Evolutionary conservation across 2,888 invertebrate species (phyloP).

Genomic region (Alitta virens): DNA sequence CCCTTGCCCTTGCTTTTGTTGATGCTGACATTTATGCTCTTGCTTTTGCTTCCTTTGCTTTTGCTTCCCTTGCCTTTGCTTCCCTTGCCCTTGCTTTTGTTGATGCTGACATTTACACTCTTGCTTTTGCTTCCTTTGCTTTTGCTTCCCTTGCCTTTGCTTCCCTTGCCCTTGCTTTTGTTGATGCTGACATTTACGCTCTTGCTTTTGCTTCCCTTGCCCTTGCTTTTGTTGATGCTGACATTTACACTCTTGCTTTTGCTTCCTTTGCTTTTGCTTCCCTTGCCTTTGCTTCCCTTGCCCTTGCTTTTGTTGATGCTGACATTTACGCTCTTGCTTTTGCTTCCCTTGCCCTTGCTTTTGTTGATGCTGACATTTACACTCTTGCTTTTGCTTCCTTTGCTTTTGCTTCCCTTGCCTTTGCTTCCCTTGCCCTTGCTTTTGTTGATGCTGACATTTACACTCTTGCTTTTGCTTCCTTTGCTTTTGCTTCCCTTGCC

Average conservation of each 20-base stretch:
- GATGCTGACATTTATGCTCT: no score
- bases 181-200: background rate
- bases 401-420: background rate
- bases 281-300: background rate
- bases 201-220: no score
- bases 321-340: background rate
- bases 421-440: background rate
- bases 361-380: background rate
- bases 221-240: background rate
- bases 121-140: no score
- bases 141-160: no score
- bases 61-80: no score
- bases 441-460: background rate
- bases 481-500: background rate
- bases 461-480: background rate
- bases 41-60: no score
- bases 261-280: background rate
- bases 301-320: background rate
- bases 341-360: background rate
- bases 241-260: background rate
- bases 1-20: no score
- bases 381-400: background rate
- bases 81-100: no score
- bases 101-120: no score
- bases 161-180: no score